A percentile compares a stretch with the other conserved stretches of the same genome.
phyloP scores from a whole-genome alignment of 1,140 invertebrate species.

The Trichoplusia ni region DNA sequence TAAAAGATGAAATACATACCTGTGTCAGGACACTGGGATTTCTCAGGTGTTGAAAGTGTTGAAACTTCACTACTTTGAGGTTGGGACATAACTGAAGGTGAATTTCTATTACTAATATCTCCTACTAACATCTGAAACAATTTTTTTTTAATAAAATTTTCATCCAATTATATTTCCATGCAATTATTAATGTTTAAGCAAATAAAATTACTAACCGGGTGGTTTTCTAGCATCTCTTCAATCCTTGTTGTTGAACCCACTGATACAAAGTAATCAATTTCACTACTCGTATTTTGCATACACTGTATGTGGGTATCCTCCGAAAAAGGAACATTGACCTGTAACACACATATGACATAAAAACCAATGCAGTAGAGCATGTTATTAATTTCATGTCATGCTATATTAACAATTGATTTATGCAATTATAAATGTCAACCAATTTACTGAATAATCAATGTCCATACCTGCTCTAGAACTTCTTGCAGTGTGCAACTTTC shows the following conservation, averaged over 20 bases:
- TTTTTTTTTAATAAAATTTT: not conserved
- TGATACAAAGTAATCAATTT: constrained; percentile 89
- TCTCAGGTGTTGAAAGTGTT: constrained; percentile 73
- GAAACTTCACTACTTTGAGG: constrained; percentile 70
- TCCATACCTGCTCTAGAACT: constrained; percentile 85
- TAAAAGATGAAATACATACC: constrained; percentile 45
- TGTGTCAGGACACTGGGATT: constrained; percentile 62
- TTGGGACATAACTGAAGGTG: constrained; percentile 61
- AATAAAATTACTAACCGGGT: constrained; percentile 59
- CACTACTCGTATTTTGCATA: constrained; percentile 85
- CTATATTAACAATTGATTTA: too few species aligned
- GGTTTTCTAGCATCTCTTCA: constrained; percentile 79
- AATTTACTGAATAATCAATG: too few species aligned
- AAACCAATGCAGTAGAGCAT: too few species aligned
- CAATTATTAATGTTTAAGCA: not conserved
- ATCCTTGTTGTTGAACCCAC: constrained; percentile 81
- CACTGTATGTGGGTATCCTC: constrained; percentile 86
- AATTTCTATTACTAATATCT: constrained; percentile 67
- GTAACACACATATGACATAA: constrained; percentile 46
- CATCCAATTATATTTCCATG: not conserved
- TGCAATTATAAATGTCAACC: too few species aligned
- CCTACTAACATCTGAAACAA: constrained; percentile 67
- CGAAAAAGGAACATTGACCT: constrained; percentile 85
- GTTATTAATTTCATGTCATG: too few species aligned
- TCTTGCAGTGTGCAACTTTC: constrained; percentile 91